These are phyloP conservation scores for Kryptopterus vitreolus DNA, from an alignment of 2,797 vertebrate species.

Conservation along the genomic window DNA sequence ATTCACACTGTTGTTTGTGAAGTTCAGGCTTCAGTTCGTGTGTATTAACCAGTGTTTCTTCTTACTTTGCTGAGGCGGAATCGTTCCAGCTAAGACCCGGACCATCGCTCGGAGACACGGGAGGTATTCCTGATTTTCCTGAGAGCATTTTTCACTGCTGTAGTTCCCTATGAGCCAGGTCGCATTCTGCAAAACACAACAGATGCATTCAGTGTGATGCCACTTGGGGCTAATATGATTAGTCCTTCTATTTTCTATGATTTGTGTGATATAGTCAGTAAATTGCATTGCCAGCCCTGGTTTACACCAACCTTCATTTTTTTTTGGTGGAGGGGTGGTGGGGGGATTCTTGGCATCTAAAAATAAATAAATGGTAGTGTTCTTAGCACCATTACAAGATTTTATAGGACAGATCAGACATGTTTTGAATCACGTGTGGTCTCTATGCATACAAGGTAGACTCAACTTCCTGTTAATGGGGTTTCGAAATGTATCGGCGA, in stretches of 20 bases:
- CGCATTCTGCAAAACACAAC: slow-evolving; percentile 5
- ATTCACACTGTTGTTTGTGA: background rate
- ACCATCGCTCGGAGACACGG: slow-evolving; percentile 67
- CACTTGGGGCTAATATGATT: background rate
- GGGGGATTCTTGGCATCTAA: background rate
- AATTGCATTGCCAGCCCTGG: background rate
- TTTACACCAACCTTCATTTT: background rate
- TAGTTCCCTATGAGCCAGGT: slow-evolving; percentile 5
- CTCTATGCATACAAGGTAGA: background rate
- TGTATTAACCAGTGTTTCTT: slow-evolving; percentile 14
- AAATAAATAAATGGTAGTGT: background rate
- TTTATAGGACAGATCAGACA: background rate
- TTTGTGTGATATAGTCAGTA: background rate
- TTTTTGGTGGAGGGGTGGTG: background rate
- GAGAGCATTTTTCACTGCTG: slow-evolving; percentile 48
- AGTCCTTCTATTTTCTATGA: too few species aligned
- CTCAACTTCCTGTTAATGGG: background rate
- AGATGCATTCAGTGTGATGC: background rate
- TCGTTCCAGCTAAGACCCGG: slow-evolving; percentile 66
- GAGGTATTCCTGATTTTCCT: slow-evolving; percentile 59
- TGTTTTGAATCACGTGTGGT: background rate
- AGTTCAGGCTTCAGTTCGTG: background rate
- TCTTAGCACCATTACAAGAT: background rate
- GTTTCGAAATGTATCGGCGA: background rate
- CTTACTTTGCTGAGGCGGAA: slow-evolving; percentile 64